Evolutionary conservation across 2,113 vertebrate species (phyloP).

Genomic region (Cathartes aura): DNA sequence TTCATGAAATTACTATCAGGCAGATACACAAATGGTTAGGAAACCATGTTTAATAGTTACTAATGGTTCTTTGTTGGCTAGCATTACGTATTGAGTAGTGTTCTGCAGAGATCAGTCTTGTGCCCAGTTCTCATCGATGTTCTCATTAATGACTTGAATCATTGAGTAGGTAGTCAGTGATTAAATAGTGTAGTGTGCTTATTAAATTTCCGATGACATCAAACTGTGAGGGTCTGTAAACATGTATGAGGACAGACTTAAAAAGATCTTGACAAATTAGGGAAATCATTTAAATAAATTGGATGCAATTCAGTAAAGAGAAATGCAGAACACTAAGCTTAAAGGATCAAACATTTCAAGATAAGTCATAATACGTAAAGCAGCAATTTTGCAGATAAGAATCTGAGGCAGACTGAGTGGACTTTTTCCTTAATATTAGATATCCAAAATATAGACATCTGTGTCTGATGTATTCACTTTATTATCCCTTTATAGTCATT

Average conservation of each 20-base stretch:
- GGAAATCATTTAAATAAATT: conserved; percentile 47
- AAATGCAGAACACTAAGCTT: conserved; percentile 7
- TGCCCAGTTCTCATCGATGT: conserved; percentile 50
- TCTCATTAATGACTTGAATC: conserved; percentile 61
- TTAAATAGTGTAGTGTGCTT: conserved; percentile 54
- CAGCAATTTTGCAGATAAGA: not conserved
- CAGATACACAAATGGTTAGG: not conserved
- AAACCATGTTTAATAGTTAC: not conserved
- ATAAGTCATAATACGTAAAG: not conserved
- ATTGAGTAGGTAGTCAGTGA: conserved; percentile 50
- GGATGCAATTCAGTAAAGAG: conserved; percentile 14
- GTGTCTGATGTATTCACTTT: not conserved
- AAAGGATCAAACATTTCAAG: not conserved
- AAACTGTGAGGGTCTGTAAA: conserved; percentile 53
- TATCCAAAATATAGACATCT: not conserved
- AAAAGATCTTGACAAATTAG: conserved; percentile 38
- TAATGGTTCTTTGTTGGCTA: not conserved
- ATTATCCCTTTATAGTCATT: not conserved
- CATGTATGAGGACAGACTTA: conserved; percentile 21
- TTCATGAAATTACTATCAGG: not conserved
- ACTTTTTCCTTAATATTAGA: not conserved
- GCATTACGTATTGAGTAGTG: not conserved
- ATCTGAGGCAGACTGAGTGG: not conserved
- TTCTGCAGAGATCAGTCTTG: conserved; percentile 40
- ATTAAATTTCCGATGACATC: conserved; percentile 70